Evolutionary conservation across 2,113 vertebrate species (phyloP).

Genomic region (Tautogolabrus adspersus): DNA sequence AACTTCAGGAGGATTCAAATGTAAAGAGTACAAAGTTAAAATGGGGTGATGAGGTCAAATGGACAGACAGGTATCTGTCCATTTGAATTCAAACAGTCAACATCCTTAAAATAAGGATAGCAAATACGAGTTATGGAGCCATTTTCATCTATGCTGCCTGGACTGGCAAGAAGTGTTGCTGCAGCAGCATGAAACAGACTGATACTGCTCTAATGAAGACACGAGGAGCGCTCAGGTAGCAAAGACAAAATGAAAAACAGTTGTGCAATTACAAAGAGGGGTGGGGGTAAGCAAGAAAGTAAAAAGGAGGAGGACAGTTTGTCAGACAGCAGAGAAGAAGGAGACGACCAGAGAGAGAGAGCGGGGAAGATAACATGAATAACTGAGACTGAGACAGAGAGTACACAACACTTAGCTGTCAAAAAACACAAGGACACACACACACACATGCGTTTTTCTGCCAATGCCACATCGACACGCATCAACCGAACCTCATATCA

Average conservation of each 20-base stretch:
- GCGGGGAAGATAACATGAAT: background rate
- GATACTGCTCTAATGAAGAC: constrained; percentile 16
- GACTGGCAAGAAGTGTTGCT: constrained; percentile 49
- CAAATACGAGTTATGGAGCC: background rate
- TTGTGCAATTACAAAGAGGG: constrained; percentile 38
- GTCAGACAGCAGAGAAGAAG: background rate
- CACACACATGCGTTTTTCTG: constrained; percentile 66
- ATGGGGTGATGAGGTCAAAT: background rate
- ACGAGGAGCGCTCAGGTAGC: constrained; percentile 12
- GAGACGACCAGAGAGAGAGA: constrained; percentile 1
- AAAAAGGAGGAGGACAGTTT: background rate
- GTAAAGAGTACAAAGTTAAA: too few relatives aligned
- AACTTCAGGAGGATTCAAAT: background rate
- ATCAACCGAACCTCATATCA: constrained; percentile 18
- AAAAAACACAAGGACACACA: constrained; percentile 38
- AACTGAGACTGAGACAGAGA: constrained; percentile 13
- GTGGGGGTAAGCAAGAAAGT: background rate
- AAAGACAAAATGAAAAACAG: constrained; percentile 28
- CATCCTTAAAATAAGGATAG: background rate
- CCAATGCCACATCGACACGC: constrained; percentile 45
- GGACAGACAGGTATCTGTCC: background rate
- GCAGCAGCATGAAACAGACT: constrained; percentile 48
- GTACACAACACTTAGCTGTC: constrained; percentile 29
- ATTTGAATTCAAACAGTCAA: background rate
- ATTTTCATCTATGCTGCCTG: constrained; percentile 50